Conservation (phyloP, 1,140 invertebrate genomes). For the Zaprionus ghesquierei region DNA sequence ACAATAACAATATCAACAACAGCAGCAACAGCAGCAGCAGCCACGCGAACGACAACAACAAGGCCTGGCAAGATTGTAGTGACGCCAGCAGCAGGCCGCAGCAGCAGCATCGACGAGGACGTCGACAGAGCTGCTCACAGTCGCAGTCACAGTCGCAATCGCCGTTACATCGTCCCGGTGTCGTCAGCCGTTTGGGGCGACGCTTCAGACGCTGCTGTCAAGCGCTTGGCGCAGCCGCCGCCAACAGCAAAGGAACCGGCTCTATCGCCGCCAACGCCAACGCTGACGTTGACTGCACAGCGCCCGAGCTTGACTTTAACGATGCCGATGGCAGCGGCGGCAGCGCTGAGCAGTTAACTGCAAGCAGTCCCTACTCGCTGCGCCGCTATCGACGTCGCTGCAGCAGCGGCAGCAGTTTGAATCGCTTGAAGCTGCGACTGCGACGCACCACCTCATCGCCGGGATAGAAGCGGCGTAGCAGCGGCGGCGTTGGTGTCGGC, state of each 20-base stretch:
- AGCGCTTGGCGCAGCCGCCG: constrained; percentile 20
- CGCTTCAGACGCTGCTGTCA: constrained; percentile 55
- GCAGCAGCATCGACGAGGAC: background rate
- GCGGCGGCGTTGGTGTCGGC: constrained; percentile 3
- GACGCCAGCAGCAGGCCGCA: constrained; percentile 16
- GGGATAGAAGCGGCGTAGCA: constrained; percentile 37
- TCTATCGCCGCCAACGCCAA: background rate
- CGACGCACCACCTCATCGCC: constrained; percentile 63
- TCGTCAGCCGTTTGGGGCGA: constrained; percentile 55
- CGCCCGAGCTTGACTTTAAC: constrained; percentile 21
- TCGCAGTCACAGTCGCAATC: background rate
- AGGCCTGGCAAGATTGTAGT: constrained; percentile 5
- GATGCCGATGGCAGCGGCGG: constrained; percentile 19
- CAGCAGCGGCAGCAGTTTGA: constrained; percentile 51
- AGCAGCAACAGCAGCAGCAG: constrained; percentile 25
- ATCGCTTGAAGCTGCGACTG: constrained; percentile 62
- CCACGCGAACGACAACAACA: constrained; percentile 20
- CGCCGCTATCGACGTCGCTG: constrained; percentile 56
- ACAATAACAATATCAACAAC: constrained; percentile 35
- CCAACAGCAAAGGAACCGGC: background rate
- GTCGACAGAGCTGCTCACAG: background rate
- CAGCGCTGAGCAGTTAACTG: constrained; percentile 62
- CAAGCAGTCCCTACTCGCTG: constrained; percentile 40
- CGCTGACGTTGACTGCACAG: background rate
- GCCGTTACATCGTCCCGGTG: constrained; percentile 13